Base-by-base conservation (phyloP, 2,113 vertebrate species). In the Todiramphus saurophagus region DNA sequence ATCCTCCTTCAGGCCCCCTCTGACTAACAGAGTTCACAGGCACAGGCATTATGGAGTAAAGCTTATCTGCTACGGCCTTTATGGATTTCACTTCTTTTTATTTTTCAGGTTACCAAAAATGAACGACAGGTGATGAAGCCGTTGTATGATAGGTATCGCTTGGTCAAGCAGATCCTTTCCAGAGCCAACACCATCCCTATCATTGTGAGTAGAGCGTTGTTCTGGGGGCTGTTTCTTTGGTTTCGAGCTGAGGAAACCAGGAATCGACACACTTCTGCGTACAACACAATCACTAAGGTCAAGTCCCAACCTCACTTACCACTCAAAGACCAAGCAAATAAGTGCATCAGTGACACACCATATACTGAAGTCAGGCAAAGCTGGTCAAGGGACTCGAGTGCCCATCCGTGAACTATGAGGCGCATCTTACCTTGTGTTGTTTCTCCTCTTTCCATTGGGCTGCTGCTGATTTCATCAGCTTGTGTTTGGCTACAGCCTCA, bases 111-210 rank as follows among this genome's bases (percentile, higher is more conserved):
- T 63, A 99, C 98, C 43, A 99, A 99, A 97, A 98, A 90, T 4
- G 99, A 99, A 89, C 98, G 99, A 23, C 99, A 99, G 85, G 97
- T 99, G 83, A 99, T 99, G 99, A 99, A 99, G 83, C 99, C 99
- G 0, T 96, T 99, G n/a, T 99, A 99, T 35, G 99, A 99, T 96
- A 96, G 99, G 90, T 99, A 99, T 89, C 99, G 99, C 44, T 97
- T 99, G 94, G 98, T 99, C 96, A 99, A 99, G 94, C 99, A 99
- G 98, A 99, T 99, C 97, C 98, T 99, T 59, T 99, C 98, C 95
- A 97, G 99, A 96, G 99, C 98, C 87, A 99, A 98, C 97, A 97
- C 98, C 94, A 98, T 99, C 93, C 99, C 99, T 9, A 98, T 99
- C 96, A 99, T 99, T 74, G 99, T 99, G 98, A 99, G 99, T 99